Percentiles rank a stretch among this genome's conserved stretches.
Evolutionary conservation across 2,888 invertebrate species (phyloP).

Genomic region (Leucophora obtusa): DNA sequence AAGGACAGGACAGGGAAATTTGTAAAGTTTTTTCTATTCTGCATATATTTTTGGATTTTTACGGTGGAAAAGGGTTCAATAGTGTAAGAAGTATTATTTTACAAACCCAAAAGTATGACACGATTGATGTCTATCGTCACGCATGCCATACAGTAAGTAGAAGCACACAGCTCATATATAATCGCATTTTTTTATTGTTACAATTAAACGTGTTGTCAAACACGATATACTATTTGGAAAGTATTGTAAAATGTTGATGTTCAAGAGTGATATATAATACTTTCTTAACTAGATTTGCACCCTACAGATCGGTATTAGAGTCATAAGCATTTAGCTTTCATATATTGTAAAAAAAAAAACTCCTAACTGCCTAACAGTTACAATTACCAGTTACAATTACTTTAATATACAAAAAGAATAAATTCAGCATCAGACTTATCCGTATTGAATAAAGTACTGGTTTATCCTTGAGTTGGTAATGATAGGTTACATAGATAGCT

Average conservation of each 20-base stretch:
- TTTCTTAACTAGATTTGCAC: background rate
- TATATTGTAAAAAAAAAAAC: too few species aligned
- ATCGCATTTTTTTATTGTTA: conserved; percentile 61
- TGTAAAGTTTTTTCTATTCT: conserved; percentile 2
- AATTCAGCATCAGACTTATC: too few species aligned
- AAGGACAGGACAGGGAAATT: conserved; percentile 29
- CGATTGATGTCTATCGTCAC: conserved; percentile 60
- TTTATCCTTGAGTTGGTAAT: too few species aligned
- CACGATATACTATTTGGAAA: conserved; percentile 1
- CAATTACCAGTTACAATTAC: too few species aligned
- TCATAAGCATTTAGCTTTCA: too few species aligned
- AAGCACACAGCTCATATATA: background rate
- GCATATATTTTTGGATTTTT: background rate
- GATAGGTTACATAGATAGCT: too few species aligned
- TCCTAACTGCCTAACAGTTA: too few species aligned
- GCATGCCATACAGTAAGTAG: conserved; percentile 47
- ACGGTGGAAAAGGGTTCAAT: conserved; percentile 44
- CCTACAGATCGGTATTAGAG: too few species aligned
- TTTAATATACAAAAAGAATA: too few species aligned
- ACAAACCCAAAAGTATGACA: conserved; percentile 44
- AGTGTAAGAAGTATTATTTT: conserved; percentile 57
- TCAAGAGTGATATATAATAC: conserved; percentile 26
- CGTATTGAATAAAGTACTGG: too few species aligned
- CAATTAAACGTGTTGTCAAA: conserved; percentile 60
- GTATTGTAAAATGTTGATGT: conserved; percentile 26